phyloP scores from a whole-genome alignment of 2,113 vertebrate genomes.

The Poecile atricapillus region DNA sequence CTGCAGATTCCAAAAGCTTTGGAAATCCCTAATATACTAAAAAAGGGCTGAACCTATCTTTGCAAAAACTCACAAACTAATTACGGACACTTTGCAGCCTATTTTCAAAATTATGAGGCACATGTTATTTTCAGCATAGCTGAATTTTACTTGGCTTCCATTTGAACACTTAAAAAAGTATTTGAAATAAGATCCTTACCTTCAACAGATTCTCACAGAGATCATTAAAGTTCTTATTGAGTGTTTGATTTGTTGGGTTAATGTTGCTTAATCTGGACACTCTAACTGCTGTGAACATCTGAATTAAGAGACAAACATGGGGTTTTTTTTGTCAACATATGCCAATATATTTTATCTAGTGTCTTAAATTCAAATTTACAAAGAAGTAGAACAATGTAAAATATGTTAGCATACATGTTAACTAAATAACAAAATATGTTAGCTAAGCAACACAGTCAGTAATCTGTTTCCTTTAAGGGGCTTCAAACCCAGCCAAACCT shows the following conservation, averaged over 20 bases:
- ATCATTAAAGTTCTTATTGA: constrained; percentile 97
- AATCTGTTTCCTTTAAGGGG: background rate
- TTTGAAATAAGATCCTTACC: constrained; percentile 70
- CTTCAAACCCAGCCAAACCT: background rate
- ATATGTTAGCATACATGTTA: background rate
- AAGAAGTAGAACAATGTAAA: background rate
- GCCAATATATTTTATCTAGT: background rate
- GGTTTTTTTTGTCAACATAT: background rate
- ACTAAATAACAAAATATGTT: background rate
- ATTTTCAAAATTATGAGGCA: background rate
- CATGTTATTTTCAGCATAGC: background rate
- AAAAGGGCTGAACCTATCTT: background rate
- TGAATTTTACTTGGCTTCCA: background rate
- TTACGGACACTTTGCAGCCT: background rate
- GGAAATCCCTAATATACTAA: background rate
- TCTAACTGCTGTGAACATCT: constrained; percentile 99
- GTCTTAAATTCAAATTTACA: background rate
- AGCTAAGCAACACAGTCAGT: background rate
- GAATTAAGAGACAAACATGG: constrained; percentile 3
- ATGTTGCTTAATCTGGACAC: constrained; percentile 88
- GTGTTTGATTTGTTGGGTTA: constrained; percentile 91
- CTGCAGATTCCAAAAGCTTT: background rate
- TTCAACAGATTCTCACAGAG: constrained; percentile 97
- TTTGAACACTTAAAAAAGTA: background rate
- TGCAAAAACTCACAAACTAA: background rate